Evolutionary conservation across 2,113 vertebrate genomes (phyloP), one percentile per base, ranked within the genome.

Genomic region (Lagopus muta): DNA sequence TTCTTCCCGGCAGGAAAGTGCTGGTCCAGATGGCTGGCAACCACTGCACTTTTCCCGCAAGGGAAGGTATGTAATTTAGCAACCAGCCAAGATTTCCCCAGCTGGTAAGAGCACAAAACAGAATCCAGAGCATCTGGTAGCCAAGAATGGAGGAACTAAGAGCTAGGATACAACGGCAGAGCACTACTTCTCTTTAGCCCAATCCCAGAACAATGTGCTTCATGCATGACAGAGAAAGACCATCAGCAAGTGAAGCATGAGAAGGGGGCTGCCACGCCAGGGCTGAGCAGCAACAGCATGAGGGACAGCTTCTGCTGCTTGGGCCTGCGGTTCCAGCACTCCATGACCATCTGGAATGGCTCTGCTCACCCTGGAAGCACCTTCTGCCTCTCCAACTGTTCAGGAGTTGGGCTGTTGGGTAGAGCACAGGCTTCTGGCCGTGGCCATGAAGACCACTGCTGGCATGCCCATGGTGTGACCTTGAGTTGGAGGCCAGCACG

Each of bases 341-440:
- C 55, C 30, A 45, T 0, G 6, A 67, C 98, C 98, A 98, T 98
- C 97, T 98, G 98, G 95, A 87, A 36, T 93, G 81, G 94, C 93
- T 92, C 94, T 91, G 91, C 96, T 96, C 97, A 89, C 92, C 97
- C 95, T 95, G 95, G 66, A 95, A 93, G 88, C 65, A 60, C 95
- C 92, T 50, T 97, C 98, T 98, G 97, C 95, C 97, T 95, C 58
- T 89, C 84, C 93, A 89, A 48, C 92, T 97, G 94, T 50, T 89
- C 82, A 72, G 52, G 85, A 69, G 76, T 65, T 95, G 96, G 92
- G 86, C 93, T 93, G 93, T 87, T 91, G 74, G 81, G 92, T 94
- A 89, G 76, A 67, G 67, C 65, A 34, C 57, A 74, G 77, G 69
- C 80, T 78, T 40, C 89, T 54, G 54, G 17, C 74, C 3, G 0